Base-by-base conservation (phyloP, 2,888 invertebrate species). In the Tupiocoris notatus region DNA sequence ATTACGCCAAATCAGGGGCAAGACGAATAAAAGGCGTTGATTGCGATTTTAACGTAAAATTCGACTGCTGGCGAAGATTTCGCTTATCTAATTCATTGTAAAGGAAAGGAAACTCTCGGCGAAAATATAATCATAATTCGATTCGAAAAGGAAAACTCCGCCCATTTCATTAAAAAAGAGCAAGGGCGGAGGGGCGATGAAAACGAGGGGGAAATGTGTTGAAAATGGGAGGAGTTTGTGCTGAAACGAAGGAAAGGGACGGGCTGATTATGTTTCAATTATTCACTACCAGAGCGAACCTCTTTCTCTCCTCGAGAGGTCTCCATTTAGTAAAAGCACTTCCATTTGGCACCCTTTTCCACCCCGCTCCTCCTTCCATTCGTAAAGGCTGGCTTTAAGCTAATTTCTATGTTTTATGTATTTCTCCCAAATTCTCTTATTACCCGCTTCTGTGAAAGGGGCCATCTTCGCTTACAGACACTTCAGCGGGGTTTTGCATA, bases 371-470 rank as follows among this genome's bases (percentile, higher is more conserved):
- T 12, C 39, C 39, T 39, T 39, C 39, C 39, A 7, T 39, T 39
- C 39, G 39, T 39, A 39, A 39, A 39, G 39, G 6, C 39, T 7
- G 12, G 56, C 75, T 63, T 73, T 71, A 76, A 78, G 76, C 77
- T 77, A 78, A 78, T 77, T 77, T 77, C 77, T 75, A 78, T 78
- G 75, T 78, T 78, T 78, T 78, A 78, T 78, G 77, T 66, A 77
- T 74, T 62, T 70, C 70, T 61, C 68, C 64, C 76, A 62, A 77
- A 78, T 77, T 78, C 78, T 77, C 78, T 78, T 78, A 78, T 78
- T 77, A 78, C 78, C 24, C 71, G 64, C 75, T 76, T 12, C 39
- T 39, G 70, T 77, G 75, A 64, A 77, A 77, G 59, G 67, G 75
- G 63, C 76, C 76, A 76, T 75, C 65, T 77, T 75, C 77, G 68